These are phyloP conservation scores for Ormyrus rosae DNA, from an alignment of 2,888 invertebrate genomes.

Conservation along the genomic window DNA sequence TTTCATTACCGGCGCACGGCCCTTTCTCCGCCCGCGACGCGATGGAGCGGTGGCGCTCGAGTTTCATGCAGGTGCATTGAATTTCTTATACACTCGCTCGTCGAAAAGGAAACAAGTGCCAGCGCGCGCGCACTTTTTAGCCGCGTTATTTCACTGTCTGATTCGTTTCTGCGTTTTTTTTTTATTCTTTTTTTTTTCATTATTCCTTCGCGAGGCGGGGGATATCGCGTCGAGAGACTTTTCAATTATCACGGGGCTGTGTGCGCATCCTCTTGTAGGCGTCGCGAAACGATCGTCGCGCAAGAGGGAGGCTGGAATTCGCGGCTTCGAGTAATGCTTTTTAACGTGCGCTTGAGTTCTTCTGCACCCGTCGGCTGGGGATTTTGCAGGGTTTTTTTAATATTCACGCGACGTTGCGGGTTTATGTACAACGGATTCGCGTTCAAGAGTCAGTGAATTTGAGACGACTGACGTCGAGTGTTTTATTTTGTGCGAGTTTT, in stretches of 20 bases:
- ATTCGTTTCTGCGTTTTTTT: not conserved
- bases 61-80: slow-evolving; percentile 52
- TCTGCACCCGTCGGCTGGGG: not conserved
- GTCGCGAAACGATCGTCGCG: slow-evolving; percentile 24
- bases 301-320: not conserved
- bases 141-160: not conserved
- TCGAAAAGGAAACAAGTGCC: slow-evolving; percentile 46
- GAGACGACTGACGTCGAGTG: too few species aligned
- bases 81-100: slow-evolving; percentile 44
- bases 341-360: not conserved
- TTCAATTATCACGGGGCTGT: slow-evolving; percentile 36
- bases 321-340: not conserved
- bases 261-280: slow-evolving; percentile 18
- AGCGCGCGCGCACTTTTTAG: not conserved
- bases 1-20: slow-evolving; percentile 19
- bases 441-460: too few species aligned
- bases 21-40: slow-evolving; percentile 9
- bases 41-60: slow-evolving; percentile 28
- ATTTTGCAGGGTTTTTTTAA: too few species aligned
- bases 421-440: too few species aligned
- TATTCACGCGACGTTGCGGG: too few species aligned
- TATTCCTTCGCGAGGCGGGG: not conserved
- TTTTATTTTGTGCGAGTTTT: too few species aligned
- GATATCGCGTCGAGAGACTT: slow-evolving; percentile 18
- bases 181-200: not conserved